Evolutionary conservation across 2,797 vertebrate species (phyloP).

Genomic region (Pipistrellus nathusii): DNA sequence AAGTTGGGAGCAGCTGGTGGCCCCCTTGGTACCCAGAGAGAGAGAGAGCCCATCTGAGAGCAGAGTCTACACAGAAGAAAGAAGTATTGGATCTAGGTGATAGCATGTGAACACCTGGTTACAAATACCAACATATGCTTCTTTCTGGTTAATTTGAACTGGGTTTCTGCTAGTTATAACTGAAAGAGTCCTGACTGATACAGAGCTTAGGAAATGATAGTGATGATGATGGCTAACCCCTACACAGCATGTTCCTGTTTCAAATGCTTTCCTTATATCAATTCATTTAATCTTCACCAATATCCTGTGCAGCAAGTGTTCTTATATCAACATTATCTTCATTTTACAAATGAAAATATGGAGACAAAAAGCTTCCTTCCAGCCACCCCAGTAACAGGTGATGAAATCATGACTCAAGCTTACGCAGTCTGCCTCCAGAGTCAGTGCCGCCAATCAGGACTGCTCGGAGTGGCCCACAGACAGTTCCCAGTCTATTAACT

Average conservation of each 20-base stretch:
- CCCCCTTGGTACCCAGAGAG: not conserved
- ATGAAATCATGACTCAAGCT: not conserved
- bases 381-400: not conserved
- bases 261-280: not conserved
- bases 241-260: not conserved
- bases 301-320: not conserved
- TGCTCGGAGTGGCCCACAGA: not conserved
- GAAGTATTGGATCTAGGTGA: not conserved
- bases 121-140: not conserved
- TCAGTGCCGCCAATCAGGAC: not conserved
- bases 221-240: not conserved
- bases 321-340: not conserved
- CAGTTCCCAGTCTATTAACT: not conserved
- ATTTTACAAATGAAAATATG: conserved; percentile 45
- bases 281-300: not conserved
- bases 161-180: conserved; percentile 38
- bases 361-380: conserved; percentile 10
- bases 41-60: not conserved
- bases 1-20: not conserved
- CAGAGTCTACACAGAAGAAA: not conserved
- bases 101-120: not conserved
- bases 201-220: not conserved
- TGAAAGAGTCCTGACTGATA: not conserved
- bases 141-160: not conserved
- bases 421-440: not conserved